These are phyloP conservation scores for Caiman crocodilus DNA, from an alignment of 2,797 vertebrate genomes.

Conservation along the genomic window DNA sequence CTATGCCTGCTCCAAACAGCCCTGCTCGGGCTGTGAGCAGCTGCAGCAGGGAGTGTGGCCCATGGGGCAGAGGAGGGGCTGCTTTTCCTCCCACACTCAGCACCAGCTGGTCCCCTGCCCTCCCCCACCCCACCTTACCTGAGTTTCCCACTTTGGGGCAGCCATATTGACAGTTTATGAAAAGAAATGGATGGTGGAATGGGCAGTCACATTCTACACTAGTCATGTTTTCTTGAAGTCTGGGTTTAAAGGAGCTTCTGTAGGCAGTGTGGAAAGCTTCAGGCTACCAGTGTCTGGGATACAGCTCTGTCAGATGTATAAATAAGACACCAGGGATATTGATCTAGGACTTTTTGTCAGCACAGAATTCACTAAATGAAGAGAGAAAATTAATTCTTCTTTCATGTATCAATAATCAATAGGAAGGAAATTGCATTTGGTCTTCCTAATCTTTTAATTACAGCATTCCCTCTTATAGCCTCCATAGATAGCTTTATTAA, in stretches of 20 bases:
- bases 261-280: neutral
- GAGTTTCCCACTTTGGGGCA: too few relatives aligned
- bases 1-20: too few relatives aligned
- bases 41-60: too few relatives aligned
- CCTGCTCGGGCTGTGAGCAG: too few relatives aligned
- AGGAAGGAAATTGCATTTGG: slow-evolving; percentile 72
- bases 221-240: neutral
- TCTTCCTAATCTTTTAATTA: slow-evolving; percentile 26
- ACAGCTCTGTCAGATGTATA: neutral
- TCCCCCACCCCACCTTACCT: too few relatives aligned
- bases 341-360: neutral
- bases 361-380: neutral
- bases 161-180: neutral
- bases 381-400: slow-evolving; percentile 47
- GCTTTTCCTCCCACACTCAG: too few relatives aligned
- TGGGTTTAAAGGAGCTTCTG: neutral
- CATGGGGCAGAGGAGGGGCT: too few relatives aligned
- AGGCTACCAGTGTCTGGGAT: neutral
- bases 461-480: neutral
- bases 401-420: slow-evolving; percentile 82
- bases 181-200: neutral
- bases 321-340: neutral
- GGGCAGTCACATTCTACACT: neutral
- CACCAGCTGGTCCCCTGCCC: too few relatives aligned
- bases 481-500: neutral